Evolutionary conservation across 2,797 vertebrate species (phyloP), one percentile per base, ranked within the genome.

Genomic region (Otolemur crassicaudatus): DNA sequence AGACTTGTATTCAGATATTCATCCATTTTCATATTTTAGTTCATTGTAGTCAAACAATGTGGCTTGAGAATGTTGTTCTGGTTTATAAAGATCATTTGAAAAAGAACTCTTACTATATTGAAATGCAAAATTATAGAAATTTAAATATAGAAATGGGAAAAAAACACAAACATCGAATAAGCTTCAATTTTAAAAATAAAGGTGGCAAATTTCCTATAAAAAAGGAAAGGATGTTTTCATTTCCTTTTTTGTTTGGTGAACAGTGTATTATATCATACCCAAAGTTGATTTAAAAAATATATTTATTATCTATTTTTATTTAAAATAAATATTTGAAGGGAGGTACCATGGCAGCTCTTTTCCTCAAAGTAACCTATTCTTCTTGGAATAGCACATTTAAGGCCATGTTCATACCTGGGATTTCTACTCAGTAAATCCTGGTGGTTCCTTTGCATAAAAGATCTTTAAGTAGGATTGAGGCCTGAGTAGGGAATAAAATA

Each of bases 11-110:
- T 97, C 60, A 77, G 1, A 58, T 85, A 69, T 81, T 96, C 93
- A 31, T 97, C 75, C 94, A 34, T 91, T 88, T 73, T 89, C 91
- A 61, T 96, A 94, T 93, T 19, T 86, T 97, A 92, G 16, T 86
- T 97, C 46, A 58, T 97, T 67, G 3, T 89, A 94, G 82, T 94
- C 76, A 53, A 65, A 25, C 90, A 43, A 0, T 77, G 61, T 70
- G 65, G 95, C 94, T 97, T 97, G 31, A 58, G 76, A 96, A 17
- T 23, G 61, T 90, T 89, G 29, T 58, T 86, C 56, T 90, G 31
- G 23, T 92, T 25, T 95, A 37, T 93, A 65, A 91, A 86, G 37
- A 83, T 69, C n/a, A 92, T 87, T 94, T 95, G 82, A 73, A 88
- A 94, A 87, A 94, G 31, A 92, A 82, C 17, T 81, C 61, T 77